Evolutionary conservation across 2,113 vertebrate genomes (phyloP), one percentile per base, ranked within the genome.

Genomic region (Phoenicopterus ruber): DNA sequence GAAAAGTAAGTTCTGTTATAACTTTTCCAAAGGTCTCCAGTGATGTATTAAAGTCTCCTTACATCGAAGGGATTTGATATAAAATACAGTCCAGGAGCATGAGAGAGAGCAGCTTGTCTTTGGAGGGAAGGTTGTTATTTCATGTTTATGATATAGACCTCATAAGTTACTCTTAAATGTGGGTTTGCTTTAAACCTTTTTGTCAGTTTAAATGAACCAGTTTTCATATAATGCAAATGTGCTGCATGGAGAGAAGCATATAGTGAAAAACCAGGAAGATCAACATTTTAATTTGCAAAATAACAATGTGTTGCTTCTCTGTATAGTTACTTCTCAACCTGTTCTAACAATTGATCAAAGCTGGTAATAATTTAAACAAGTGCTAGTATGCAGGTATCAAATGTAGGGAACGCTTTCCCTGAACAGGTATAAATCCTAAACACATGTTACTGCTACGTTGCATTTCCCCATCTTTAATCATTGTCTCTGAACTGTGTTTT

Each of bases 111-210:
- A 95, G 80, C 84, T 92, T 95, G 89, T 93, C 91, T 96, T 94
- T 94, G 71, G 91, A 93, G 70, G 58, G 82, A 91, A 93, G 63
- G 61, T 62, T 80, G 72, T 92, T 90, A 94, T 93, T 97, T 97
- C 94, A 96, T 92, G 91, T 94, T 96, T 95, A 74, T 94, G 96
- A 74, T 86, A 58, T 3, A 90, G 84, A 69, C 47, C 71, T 86
- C 92, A 82, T 96, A 95, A 97, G 97, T 97, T 96, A 92, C 80
- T 83, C 84, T 74, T 92, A 79, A 93, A 90, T 90, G 77, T 63
- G 54, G 21, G 32, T 67, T 93, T 94, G 61, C 62, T 93, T 92
- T 91, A 97, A 96, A 78, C 42, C 29, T 7, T 65, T 95, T 90
- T 95, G 88, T 97, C 91, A 86, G 42, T 70, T 96, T 83, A 93